Evolutionary conservation across 2,797 vertebrate genomes (phyloP).

Genomic region (Anolis apletophallus): DNA sequence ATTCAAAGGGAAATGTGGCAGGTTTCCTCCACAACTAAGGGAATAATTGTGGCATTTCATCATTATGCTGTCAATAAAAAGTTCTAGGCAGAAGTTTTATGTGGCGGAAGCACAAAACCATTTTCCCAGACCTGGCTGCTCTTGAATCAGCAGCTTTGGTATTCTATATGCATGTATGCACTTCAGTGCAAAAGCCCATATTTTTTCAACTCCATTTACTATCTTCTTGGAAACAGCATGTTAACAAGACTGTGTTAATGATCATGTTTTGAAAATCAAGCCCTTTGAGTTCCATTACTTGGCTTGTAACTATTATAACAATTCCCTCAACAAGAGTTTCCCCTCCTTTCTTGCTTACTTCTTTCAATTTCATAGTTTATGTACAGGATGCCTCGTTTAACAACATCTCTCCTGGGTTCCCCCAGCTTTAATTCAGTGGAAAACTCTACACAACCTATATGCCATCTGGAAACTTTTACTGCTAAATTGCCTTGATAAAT

Average conservation of each 20-base stretch:
- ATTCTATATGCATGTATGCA: not conserved
- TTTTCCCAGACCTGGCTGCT: not conserved
- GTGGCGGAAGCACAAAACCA: not conserved
- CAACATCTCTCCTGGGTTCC: conserved; percentile 59
- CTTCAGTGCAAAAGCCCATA: conserved; percentile 21
- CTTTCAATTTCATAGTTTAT: conserved; percentile 62
- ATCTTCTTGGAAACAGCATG: conserved; percentile 37
- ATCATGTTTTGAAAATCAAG: conserved; percentile 48
- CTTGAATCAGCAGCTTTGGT: not conserved
- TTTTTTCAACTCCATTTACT: conserved; percentile 51
- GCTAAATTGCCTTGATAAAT: conserved; percentile 68
- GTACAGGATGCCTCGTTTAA: conserved; percentile 65
- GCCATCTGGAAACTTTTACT: conserved; percentile 70
- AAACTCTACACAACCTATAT: conserved; percentile 62
- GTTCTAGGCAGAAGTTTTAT: not conserved
- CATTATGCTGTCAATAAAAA: not conserved
- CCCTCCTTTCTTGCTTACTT: conserved; percentile 57
- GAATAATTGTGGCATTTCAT: not conserved
- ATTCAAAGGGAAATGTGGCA: not conserved
- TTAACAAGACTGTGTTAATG: conserved; percentile 58
- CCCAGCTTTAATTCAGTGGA: conserved; percentile 64
- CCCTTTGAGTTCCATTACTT: conserved; percentile 67
- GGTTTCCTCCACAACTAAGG: not conserved
- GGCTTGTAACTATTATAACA: conserved; percentile 70
- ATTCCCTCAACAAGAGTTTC: conserved; percentile 56